Conservation (phyloP, 2,888 invertebrate species). For the Sminthurinus aureus region DNA sequence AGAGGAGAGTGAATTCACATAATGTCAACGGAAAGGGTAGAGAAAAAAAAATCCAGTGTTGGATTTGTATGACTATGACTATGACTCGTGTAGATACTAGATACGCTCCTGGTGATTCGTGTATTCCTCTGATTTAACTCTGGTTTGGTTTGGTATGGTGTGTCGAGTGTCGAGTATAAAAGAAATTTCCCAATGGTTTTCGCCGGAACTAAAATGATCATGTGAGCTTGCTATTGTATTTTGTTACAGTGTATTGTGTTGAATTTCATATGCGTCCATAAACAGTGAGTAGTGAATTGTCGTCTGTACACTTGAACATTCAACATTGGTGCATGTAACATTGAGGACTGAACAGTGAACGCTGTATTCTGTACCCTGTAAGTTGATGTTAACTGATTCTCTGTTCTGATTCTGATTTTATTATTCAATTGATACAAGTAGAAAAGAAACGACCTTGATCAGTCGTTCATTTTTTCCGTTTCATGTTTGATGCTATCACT, state of each 20-base stretch:
- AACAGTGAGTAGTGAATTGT: constrained; percentile 5
- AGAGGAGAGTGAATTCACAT: not conserved
- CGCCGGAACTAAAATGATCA: constrained; percentile 27
- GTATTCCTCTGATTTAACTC: not conserved
- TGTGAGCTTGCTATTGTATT: not conserved
- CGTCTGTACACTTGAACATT: not conserved
- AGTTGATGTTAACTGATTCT: not conserved
- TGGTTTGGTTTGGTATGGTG: not conserved
- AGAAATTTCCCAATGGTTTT: not conserved
- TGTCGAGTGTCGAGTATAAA: not conserved
- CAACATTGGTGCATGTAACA: not conserved
- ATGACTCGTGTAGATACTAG: not conserved
- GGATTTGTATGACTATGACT: not conserved
- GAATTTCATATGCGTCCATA: not conserved
- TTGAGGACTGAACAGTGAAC: not conserved
- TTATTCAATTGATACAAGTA: not conserved
- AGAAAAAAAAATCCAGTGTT: not conserved
- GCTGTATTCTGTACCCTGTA: not conserved
- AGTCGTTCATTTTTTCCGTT: not conserved
- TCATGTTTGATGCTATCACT: constrained; percentile 1
- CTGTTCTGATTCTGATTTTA: not conserved
- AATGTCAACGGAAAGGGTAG: not conserved
- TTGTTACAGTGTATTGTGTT: no score
- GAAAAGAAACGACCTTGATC: constrained; percentile 10
- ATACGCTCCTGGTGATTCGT: not conserved